Base-by-base conservation (phyloP, 2,797 vertebrate species). In the Sebastes paucispinis region DNA sequence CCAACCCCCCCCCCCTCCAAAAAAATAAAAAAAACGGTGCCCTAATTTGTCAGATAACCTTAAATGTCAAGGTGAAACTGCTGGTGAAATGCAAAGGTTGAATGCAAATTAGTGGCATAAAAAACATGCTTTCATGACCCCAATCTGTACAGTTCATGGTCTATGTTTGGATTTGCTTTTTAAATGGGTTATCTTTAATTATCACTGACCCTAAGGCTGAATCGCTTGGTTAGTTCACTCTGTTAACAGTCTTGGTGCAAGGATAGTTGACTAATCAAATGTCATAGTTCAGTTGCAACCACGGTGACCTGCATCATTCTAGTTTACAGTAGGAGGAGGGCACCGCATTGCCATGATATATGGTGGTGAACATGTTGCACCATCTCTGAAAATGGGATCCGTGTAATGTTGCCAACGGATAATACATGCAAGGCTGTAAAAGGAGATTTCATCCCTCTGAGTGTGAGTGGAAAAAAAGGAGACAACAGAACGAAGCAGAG, bases 41-140 rank as follows among this genome's bases (percentile, higher is more conserved):
- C 88, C 87, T 90, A 91, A 93, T 94, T 92, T 92, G 87, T 90
- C 90, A 73, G 89, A 92, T 95, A 91, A 93, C 93, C 93, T 94
- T 85, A 93, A 92, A 92, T 92, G 93, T 91, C 93, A 93, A 93
- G 93, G 92, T 94, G 91, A 91, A 80, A 74, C 71, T 80, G 69
- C 73, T 52, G 63, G 80, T 77, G 76, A 80, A 88, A 90, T 82
- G 88, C 90, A 90, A 90, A 94, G 89, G 92, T 91, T 83, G 84
- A 84, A 94, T 92, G 85, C 88, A 93, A 93, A 93, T 94, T 80
- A 92, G 80, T 24, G 76, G 77, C 86, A 73, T 85, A 65, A 80
- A 84, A 88, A 89, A 89, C 87, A 87, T 25, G 77, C 74, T 87
- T 87, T 20, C 76, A 0, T 88, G 92, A 93, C 92, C 93, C 76